Evolutionary conservation across 2,888 invertebrate genomes (phyloP), one percentile per base, ranked within the genome.

Genomic region (Electrophaes corylata): DNA sequence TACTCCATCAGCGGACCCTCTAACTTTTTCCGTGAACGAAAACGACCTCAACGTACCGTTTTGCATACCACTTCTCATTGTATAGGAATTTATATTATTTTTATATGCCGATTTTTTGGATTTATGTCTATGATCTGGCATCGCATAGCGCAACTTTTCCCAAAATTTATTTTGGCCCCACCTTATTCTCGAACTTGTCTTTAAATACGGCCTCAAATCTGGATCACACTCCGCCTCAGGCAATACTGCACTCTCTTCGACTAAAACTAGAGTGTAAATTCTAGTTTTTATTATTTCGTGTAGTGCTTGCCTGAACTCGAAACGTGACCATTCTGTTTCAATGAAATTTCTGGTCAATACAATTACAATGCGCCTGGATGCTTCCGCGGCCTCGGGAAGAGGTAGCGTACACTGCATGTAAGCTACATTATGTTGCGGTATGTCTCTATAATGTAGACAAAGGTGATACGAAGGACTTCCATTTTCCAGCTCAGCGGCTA

Each of bases 141-240:
- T 95, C 60, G 96, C 95, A 81, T 96, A 98, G 66, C 96, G 94
- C 65, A 98, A 91, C 78, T 96, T 96, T 79, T 98, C 97, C 98
- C 98, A 98, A 92, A 98, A 98, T 78, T 97, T 94, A 74, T 96
- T 96, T 84, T 98, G 98, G 72, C 96, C 96, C 95, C 96, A 97
- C 71, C 95, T 93, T 68, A 98, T 94, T 60, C 96, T 93, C 51
- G 96, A 96, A 77, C 96, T 95, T 40, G 96, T 96, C 84, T 97
- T 96, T 57, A 98, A 92, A 81, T 98, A 98, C 31, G 97, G 96
- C 75, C 96, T 94, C 55, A 98, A 92, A 78, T 98, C 98, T 16
- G 95, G 95, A 79, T 98, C 98, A 60, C 96, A 94, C 76, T 96
- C 96, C 5, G 96, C 95, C 76, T 97, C 96, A 11, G 95, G 94